A percentile compares a stretch with the other conserved stretches of the same genome.
These are phyloP conservation scores for Phataginus tricuspis DNA, from an alignment of 2,797 vertebrate genomes.

Conservation along the genomic window DNA sequence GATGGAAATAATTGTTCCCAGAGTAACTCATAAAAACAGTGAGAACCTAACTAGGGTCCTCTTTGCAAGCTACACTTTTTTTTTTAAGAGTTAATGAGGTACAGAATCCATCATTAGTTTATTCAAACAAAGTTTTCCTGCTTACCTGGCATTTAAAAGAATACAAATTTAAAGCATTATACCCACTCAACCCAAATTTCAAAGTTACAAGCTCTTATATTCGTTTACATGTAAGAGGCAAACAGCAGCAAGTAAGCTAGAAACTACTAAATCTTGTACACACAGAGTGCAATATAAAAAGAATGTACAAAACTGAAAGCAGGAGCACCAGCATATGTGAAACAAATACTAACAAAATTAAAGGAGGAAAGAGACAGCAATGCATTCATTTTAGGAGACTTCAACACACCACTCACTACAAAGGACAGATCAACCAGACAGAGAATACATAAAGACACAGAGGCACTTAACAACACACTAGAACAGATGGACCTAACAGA, in stretches of 20 bases:
- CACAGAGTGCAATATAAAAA: background rate
- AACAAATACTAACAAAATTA: no score
- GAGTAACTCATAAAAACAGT: background rate
- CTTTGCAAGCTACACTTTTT: background rate
- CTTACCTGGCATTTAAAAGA: background rate
- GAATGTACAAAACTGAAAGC: background rate
- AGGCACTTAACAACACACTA: no score
- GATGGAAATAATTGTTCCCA: background rate
- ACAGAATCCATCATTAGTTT: background rate
- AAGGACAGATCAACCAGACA: no score
- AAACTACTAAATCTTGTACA: background rate
- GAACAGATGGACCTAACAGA: no score
- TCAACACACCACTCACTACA: no score
- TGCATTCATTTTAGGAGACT: no score
- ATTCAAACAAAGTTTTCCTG: constrained; percentile 26
- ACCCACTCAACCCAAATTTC: no score
- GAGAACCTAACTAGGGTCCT: background rate
- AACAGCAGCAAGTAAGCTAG: background rate
- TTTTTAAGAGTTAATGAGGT: background rate
- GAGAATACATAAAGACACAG: no score
- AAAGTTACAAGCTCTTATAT: no score
- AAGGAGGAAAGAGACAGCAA: no score
- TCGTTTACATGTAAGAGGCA: background rate
- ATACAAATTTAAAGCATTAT: no score
- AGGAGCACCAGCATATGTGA: no score